A percentile compares a stretch with the other conserved stretches of the same genome.
These are phyloP conservation scores for Glyptemys insculpta DNA, from an alignment of 2,797 vertebrate species.

Conservation along the genomic window DNA sequence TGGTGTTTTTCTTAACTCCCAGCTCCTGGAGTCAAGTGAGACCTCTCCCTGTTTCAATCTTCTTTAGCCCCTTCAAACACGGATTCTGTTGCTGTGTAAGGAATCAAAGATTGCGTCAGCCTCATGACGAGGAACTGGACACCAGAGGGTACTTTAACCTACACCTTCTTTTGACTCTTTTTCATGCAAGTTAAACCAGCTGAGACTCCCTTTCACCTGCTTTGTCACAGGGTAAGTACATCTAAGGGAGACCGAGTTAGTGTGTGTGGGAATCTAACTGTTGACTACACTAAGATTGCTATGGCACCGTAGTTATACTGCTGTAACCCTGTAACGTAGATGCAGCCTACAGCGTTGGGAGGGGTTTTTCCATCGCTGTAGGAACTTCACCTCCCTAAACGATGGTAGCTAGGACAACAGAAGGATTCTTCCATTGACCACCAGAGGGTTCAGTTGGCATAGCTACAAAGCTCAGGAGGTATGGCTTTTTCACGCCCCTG, in stretches of 20 bases:
- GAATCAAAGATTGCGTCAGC: not conserved
- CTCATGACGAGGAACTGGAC: not conserved
- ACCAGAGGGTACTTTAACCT: not conserved
- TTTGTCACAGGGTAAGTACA: not conserved
- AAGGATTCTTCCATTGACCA: not conserved
- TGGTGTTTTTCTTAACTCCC: not conserved
- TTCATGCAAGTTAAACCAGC: not conserved
- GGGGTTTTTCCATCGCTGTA: not conserved
- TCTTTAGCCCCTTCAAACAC: not conserved
- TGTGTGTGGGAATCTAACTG: not conserved
- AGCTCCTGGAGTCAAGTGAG: not conserved
- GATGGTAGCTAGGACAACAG: not conserved
- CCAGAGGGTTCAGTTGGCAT: not conserved
- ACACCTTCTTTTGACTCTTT: not conserved
- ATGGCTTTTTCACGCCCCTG: not conserved
- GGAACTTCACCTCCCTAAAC: not conserved
- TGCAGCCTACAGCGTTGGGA: not conserved
- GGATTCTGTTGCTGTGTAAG: not conserved
- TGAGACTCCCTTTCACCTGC: not conserved
- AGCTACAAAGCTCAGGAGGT: not conserved
- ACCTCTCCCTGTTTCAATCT: not conserved
- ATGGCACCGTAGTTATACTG: not conserved
- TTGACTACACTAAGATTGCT: accelerated
- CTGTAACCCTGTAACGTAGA: not conserved
- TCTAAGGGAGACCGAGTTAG: not conserved